Evolutionary conservation across 2,113 vertebrate genomes (phyloP).

Genomic region (Anguilla japonica): DNA sequence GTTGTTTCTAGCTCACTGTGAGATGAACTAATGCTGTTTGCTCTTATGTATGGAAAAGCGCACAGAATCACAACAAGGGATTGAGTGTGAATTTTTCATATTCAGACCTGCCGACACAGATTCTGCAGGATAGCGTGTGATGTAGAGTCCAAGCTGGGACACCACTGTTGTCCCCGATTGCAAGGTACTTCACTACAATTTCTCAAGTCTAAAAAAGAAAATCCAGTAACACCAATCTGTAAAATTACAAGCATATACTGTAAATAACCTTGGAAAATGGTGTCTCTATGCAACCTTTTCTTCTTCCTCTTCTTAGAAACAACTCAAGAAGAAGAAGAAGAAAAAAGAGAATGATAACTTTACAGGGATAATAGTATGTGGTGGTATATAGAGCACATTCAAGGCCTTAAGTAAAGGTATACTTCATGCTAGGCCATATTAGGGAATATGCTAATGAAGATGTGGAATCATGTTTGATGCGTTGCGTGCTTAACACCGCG

Average conservation of each 20-base stretch:
- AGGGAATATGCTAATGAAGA: too few species aligned
- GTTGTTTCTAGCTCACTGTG: background rate
- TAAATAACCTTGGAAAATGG: background rate
- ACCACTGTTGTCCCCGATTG: background rate
- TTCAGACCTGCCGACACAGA: background rate
- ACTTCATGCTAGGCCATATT: too few species aligned
- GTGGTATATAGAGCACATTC: too few species aligned
- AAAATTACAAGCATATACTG: background rate
- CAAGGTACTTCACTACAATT: background rate
- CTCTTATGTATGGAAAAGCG: background rate
- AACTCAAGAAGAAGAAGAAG: background rate
- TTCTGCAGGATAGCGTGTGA: background rate
- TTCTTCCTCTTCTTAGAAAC: background rate
- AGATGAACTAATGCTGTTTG: background rate
- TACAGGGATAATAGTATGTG: background rate
- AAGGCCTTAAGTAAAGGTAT: too few species aligned
- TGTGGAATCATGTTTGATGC: background rate
- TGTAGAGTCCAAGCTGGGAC: background rate
- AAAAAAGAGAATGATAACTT: background rate
- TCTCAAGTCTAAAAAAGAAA: background rate
- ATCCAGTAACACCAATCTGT: background rate
- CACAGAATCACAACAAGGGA: background rate
- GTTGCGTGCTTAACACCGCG: background rate
- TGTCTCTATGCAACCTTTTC: background rate
- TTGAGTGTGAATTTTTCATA: background rate